phyloP scores from a whole-genome alignment of 2,113 vertebrate genomes.

The Agelaius phoeniceus region DNA sequence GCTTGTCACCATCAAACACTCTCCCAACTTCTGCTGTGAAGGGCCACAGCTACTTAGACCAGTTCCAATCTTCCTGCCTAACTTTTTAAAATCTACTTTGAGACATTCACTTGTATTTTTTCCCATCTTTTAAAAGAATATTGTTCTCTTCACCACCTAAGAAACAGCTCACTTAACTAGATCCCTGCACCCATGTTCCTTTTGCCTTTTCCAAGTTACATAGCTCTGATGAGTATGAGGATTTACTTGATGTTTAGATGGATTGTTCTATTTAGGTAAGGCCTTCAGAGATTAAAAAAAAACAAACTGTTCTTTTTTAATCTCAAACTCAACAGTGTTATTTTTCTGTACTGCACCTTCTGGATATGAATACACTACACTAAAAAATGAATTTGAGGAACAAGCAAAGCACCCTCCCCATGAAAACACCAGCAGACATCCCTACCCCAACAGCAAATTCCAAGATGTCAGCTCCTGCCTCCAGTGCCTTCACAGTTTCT shows the following conservation, averaged over 20 bases:
- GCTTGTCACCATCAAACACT: background rate
- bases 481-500: slow-evolving; percentile 83
- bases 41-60: background rate
- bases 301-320: background rate
- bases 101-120: background rate
- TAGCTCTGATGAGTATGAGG: background rate
- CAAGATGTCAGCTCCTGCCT: slow-evolving; percentile 76
- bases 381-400: background rate
- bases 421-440: background rate
- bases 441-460: slow-evolving; percentile 95
- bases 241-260: background rate
- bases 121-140: background rate
- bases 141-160: background rate
- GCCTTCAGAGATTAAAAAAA: background rate
- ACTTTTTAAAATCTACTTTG: background rate
- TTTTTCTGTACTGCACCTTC: background rate
- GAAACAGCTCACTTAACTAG: background rate
- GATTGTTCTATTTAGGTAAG: background rate
- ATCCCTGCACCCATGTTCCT: background rate
- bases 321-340: background rate
- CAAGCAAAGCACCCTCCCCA: background rate
- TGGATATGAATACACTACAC: background rate
- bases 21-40: background rate
- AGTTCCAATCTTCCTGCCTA: background rate
- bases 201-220: background rate